phyloP scores from a whole-genome alignment of 1,140 invertebrate species.

The Vollenhovia emeryi region DNA sequence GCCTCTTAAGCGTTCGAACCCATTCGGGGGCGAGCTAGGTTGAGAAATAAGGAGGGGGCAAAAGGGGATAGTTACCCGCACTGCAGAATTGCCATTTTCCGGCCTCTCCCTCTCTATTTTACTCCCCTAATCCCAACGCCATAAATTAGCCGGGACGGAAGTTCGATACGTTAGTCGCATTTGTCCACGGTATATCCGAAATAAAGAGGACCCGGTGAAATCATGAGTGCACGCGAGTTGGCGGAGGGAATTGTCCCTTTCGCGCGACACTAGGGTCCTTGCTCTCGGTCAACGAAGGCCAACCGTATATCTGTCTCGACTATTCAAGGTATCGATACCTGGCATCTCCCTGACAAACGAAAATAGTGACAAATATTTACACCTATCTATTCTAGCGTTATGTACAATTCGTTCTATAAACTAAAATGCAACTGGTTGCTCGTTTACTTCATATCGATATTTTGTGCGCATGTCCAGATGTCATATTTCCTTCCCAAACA shows the following conservation, averaged over 20 bases:
- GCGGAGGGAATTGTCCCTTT: background rate
- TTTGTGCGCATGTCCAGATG: slow-evolving; percentile 16
- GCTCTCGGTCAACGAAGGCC: slow-evolving; percentile 36
- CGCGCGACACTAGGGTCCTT: background rate
- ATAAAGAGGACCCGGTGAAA: slow-evolving; percentile 66
- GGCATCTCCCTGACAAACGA: slow-evolving; percentile 21
- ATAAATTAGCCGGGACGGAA: slow-evolving; percentile 78
- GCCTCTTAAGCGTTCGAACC: slow-evolving; percentile 76
- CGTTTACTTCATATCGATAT: slow-evolving; percentile 24
- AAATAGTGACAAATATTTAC: slow-evolving; percentile 44
- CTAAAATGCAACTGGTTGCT: slow-evolving; percentile 38
- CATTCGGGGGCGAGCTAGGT: slow-evolving; percentile 53
- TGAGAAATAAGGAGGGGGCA: slow-evolving; percentile 15
- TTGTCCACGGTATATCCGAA: slow-evolving; percentile 73
- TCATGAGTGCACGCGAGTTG: slow-evolving; percentile 34
- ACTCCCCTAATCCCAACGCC: slow-evolving; percentile 79
- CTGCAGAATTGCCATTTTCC: slow-evolving; percentile 81
- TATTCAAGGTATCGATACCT: slow-evolving; percentile 27
- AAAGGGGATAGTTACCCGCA: slow-evolving; percentile 73
- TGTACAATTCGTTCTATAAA: slow-evolving; percentile 24
- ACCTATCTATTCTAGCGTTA: background rate
- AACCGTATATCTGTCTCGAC: slow-evolving; percentile 20
- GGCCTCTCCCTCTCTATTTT: slow-evolving; percentile 70
- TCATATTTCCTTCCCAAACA: slow-evolving; percentile 32
- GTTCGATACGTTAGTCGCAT: slow-evolving; percentile 79